Percentiles rank a stretch among this genome's conserved stretches.
These are phyloP conservation scores for Pygoscelis adeliae DNA, from an alignment of 2,113 vertebrate genomes.

Conservation along the genomic window DNA sequence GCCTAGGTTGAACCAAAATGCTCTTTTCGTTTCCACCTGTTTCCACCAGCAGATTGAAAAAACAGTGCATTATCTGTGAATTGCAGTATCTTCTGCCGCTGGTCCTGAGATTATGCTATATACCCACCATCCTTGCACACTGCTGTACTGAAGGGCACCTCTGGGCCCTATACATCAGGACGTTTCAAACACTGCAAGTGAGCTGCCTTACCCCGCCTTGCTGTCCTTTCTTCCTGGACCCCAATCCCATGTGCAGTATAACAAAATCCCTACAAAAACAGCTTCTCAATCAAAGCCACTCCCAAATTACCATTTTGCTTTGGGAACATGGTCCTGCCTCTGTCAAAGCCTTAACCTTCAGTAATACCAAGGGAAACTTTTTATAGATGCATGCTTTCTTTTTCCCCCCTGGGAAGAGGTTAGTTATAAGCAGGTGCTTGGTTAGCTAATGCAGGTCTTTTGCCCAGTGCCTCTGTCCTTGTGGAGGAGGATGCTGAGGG, in stretches of 20 bases:
- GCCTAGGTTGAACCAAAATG: neutral
- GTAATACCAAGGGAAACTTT: neutral
- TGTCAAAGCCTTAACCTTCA: neutral
- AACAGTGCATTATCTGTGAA: neutral
- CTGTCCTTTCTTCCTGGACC: neutral
- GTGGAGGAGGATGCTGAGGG: neutral
- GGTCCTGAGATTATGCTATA: neutral
- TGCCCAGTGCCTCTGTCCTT: neutral
- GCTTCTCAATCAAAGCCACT: neutral
- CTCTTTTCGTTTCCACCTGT: neutral
- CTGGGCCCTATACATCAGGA: neutral
- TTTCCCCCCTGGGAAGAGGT: neutral
- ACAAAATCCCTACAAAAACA: neutral
- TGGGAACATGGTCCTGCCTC: neutral
- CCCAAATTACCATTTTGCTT: neutral
- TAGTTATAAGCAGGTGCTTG: neutral
- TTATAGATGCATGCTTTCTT: neutral
- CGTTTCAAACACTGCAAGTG: neutral
- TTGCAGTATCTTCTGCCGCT: accelerated
- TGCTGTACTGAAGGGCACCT: neutral
- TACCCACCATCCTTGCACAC: neutral
- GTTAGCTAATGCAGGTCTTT: neutral
- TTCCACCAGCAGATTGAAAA: neutral
- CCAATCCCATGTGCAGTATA: neutral
- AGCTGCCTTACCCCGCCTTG: neutral